Base-by-base conservation (phyloP, 1,140 invertebrate genomes). In the Drosophila ficusphila region DNA sequence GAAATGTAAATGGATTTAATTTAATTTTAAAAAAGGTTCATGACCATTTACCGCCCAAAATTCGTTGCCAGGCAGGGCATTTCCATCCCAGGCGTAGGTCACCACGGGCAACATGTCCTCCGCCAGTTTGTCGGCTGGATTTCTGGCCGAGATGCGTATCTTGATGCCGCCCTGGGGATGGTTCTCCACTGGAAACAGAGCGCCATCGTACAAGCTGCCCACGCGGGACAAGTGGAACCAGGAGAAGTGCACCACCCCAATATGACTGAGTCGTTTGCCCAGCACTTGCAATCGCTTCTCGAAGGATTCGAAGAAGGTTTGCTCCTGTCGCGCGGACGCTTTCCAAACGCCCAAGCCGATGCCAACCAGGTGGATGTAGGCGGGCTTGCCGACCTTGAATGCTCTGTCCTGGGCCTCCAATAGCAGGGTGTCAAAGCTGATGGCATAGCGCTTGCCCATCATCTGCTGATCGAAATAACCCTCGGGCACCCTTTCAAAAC, bases 61-160 rank as follows among this genome's bases (percentile, higher is more conserved):
- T 52, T 94, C 93, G 58, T 93, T 94, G 72, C 94, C 94, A 2
- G 94, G 94, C 49, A 94, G 92, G 1, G 94, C 92, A 74, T 95
- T 95, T 6, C 94, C 93, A 81, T 95, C 94, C 93, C 94, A 94
- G 0, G 95, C 93, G 69, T 95, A 95, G 1, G 93, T 94, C 3
- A 94, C 93, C 7, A 95, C 92, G 0, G 60, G 68, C 41, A 90
- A 27, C 42, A 95, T 79, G 29, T 74, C 14, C 46, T 73, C 33
- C 1, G 3, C 0, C 33, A 91, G 54, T 39, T 91, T 91, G 0
- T 72, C 57, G 3, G 72, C 73, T 0, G 90, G 90, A 79, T 91
- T 82, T 6, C 91, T 46, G 0, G 33, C 18, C 0, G 79, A 79
- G 5, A 76, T 54, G 1, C 51, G 70, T 8, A 89, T 58, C 21